Percentiles rank a stretch among this genome's conserved stretches.
Evolutionary conservation across 2,888 invertebrate species (phyloP).

Genomic region (Lithophane semibrunnea): DNA sequence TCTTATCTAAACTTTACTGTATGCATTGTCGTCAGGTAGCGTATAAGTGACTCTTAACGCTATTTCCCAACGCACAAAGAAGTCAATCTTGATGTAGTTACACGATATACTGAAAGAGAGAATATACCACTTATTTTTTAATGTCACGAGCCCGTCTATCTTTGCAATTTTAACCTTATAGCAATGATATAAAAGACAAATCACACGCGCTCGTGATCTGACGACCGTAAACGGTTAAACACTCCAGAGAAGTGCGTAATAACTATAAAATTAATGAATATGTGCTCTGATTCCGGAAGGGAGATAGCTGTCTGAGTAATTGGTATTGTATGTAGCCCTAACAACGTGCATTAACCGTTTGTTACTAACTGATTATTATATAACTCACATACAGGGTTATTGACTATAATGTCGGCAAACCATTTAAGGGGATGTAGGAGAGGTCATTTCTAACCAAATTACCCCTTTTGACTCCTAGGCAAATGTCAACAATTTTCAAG

Average conservation of each 20-base stretch:
- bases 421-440: too few species aligned
- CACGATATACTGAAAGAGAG: not conserved
- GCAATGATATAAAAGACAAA: not conserved
- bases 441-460: too few species aligned
- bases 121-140: slow-evolving; percentile 7
- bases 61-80: slow-evolving; percentile 23
- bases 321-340: slow-evolving; percentile 5
- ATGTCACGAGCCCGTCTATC: not conserved
- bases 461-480: too few species aligned
- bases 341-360: slow-evolving; percentile 9
- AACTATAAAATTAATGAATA: slow-evolving; percentile 9
- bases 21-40: slow-evolving; percentile 17
- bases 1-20: slow-evolving; percentile 48
- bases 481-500: too few species aligned
- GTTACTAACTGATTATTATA: slow-evolving; percentile 6
- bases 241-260: slow-evolving; percentile 21
- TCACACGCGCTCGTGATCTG: not conserved
- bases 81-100: slow-evolving; percentile 13
- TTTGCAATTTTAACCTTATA: not conserved
- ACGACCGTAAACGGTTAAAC: not conserved
- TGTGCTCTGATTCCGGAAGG: slow-evolving; percentile 8
- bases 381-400: not conserved
- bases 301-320: not conserved
- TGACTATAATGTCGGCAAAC: too few species aligned
- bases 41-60: not conserved